A percentile compares a stretch with the other conserved stretches of the same genome.
Evolutionary conservation across 2,888 invertebrate species (phyloP).

Genomic region (Hetaerina titia): DNA sequence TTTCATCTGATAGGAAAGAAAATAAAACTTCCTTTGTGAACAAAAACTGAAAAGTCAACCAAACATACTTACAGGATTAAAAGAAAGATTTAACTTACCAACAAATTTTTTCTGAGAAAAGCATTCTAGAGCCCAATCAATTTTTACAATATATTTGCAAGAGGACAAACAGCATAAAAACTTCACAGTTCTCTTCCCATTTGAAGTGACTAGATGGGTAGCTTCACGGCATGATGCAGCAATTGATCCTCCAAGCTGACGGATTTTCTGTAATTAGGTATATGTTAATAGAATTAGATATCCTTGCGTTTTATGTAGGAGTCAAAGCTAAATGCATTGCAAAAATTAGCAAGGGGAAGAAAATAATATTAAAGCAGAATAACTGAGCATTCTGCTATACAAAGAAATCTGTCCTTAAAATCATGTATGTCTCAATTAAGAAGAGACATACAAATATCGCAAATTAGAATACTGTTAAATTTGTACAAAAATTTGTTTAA

Average conservation of each 20-base stretch:
- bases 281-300: too few species aligned
- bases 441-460: too few species aligned
- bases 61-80: not conserved
- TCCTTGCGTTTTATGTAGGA: too few species aligned
- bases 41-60: not conserved
- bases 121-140: slow-evolving; percentile 92
- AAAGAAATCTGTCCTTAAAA: too few species aligned
- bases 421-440: too few species aligned
- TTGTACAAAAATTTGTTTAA: too few species aligned
- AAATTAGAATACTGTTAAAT: too few species aligned
- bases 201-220: slow-evolving; percentile 93
- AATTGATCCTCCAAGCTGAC: slow-evolving; percentile 90
- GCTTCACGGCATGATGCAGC: slow-evolving; percentile 88
- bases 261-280: slow-evolving; percentile 78
- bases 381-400: too few species aligned
- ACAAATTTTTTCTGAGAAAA: slow-evolving; percentile 89
- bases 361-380: too few species aligned
- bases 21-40: not conserved
- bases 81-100: slow-evolving; percentile 75
- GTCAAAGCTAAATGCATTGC: too few species aligned
- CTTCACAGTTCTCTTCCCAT: slow-evolving; percentile 90
- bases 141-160: slow-evolving; percentile 88
- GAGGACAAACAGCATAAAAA: slow-evolving; percentile 91
- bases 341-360: too few species aligned
- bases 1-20: slow-evolving; percentile 81